phyloP scores from a whole-genome alignment of 2,113 vertebrate species.

The Python bivittatus region DNA sequence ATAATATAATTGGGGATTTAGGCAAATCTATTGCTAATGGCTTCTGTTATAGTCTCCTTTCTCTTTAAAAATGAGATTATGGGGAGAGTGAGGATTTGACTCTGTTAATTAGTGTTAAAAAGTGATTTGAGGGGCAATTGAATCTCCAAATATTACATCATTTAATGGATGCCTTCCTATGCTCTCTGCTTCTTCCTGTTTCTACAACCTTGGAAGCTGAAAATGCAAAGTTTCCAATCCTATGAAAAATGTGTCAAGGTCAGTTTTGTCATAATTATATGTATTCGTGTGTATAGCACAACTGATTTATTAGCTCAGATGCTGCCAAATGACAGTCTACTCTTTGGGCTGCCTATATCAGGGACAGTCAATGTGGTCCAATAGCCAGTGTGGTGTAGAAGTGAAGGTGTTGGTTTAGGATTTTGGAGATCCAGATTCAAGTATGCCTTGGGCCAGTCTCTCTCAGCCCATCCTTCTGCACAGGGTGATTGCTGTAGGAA shows the following conservation, averaged over 20 bases:
- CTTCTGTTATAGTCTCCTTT: constrained; percentile 41
- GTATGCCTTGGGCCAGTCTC: background rate
- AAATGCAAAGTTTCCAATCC: background rate
- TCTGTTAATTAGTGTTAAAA: constrained; percentile 58
- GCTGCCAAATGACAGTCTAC: background rate
- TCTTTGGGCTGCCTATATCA: background rate
- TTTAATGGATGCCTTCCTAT: background rate
- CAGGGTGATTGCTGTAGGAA: background rate
- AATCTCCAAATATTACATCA: background rate
- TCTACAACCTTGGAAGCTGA: background rate
- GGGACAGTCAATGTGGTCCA: background rate
- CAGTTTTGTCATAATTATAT: background rate
- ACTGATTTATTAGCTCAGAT: background rate
- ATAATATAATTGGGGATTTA: constrained; percentile 58
- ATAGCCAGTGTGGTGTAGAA: background rate
- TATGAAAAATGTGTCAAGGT: background rate
- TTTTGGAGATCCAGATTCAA: background rate
- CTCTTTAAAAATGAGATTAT: constrained; percentile 54
- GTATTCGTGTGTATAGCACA: background rate
- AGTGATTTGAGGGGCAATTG: constrained; percentile 42
- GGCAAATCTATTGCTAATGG: constrained; percentile 39
- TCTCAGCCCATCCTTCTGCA: background rate
- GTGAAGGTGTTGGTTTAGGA: background rate
- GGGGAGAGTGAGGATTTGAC: constrained; percentile 34
- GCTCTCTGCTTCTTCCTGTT: background rate